Percentiles rank a stretch among this genome's conserved stretches.
Conservation (phyloP, 1,140 invertebrate genomes). For the Aphelinus certus region DNA sequence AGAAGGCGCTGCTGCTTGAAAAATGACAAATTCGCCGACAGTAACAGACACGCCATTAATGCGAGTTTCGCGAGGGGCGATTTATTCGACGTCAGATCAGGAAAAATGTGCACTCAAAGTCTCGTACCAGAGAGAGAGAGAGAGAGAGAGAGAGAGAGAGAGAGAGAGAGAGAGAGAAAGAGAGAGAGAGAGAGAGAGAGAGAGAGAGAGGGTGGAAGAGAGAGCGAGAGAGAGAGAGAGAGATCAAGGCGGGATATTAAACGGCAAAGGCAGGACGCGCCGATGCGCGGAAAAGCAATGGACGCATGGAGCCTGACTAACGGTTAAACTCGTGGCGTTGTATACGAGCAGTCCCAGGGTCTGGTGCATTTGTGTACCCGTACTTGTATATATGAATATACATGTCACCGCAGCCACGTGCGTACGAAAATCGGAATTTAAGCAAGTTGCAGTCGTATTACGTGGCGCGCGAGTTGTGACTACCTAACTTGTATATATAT, state of each 20-base stretch:
- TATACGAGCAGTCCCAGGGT: too few species aligned
- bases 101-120: slow-evolving; percentile 30
- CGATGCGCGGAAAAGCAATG: slow-evolving; percentile 35
- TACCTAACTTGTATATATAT: not conserved
- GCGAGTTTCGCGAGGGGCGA: slow-evolving; percentile 16
- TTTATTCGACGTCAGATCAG: slow-evolving; percentile 28
- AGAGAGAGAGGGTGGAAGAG: slow-evolving; percentile 11
- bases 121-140: not conserved
- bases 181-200: not conserved
- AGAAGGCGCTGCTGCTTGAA: slow-evolving; percentile 20
- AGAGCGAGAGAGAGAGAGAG: slow-evolving; percentile 35
- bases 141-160: not conserved
- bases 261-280: slow-evolving; percentile 9
- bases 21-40: slow-evolving; percentile 36
- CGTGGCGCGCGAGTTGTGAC: not conserved
- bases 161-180: not conserved
- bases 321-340: slow-evolving; percentile 11
- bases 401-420: not conserved
- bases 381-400: not conserved
- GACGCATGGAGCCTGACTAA: slow-evolving; percentile 36
- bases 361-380: not conserved
- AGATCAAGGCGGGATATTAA: slow-evolving; percentile 36
- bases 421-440: slow-evolving; percentile 30
- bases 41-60: slow-evolving; percentile 38
- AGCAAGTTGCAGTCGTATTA: slow-evolving; percentile 23